Percentiles rank a stretch among this genome's conserved stretches.
phyloP scores from a whole-genome alignment of 2,113 vertebrate species.

The Cepphus grylle region DNA sequence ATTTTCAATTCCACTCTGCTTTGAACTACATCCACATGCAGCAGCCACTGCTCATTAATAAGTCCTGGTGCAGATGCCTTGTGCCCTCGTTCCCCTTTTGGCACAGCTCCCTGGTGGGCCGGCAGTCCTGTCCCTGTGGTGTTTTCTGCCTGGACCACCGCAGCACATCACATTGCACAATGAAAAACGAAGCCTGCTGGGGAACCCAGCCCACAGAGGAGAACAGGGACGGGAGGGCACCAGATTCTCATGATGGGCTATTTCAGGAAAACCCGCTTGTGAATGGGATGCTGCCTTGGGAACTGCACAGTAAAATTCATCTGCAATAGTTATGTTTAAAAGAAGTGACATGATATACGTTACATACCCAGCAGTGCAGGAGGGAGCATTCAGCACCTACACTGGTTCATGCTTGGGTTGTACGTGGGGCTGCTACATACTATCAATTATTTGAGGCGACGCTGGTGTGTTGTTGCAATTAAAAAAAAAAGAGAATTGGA shows the following conservation, averaged over 20 bases:
- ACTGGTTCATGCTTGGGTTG: background rate
- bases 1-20: background rate
- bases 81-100: background rate
- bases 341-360: background rate
- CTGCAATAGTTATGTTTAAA: background rate
- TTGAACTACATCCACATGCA: background rate
- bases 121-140: background rate
- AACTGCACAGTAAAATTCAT: background rate
- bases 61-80: background rate
- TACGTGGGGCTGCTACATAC: accelerated
- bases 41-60: background rate
- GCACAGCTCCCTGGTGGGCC: background rate
- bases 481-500: background rate
- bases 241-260: background rate
- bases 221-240: background rate
- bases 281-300: background rate
- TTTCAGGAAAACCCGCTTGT: background rate
- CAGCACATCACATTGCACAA: background rate
- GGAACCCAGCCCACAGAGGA: background rate
- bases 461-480: background rate
- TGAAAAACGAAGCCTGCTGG: background rate
- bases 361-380: background rate
- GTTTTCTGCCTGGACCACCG: background rate
- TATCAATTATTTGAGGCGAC: background rate
- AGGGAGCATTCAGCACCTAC: background rate